phyloP scores from a whole-genome alignment of 2,888 invertebrate genomes.

The Tenthredo mesomela region DNA sequence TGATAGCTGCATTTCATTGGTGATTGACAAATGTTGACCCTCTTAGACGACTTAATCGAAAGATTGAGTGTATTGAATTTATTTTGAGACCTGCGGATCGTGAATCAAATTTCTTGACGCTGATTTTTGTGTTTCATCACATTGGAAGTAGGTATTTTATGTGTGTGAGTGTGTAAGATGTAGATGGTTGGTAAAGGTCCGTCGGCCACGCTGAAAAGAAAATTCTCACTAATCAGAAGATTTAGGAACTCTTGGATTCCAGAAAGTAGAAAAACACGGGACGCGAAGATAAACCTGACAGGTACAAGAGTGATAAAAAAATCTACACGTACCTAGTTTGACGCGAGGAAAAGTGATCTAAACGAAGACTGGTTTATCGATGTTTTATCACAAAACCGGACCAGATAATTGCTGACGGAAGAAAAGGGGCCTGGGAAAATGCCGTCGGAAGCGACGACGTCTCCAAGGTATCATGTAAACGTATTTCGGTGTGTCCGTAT shows the following conservation, averaged over 20 bases:
- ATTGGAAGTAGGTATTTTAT: background rate
- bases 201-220: background rate
- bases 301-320: conserved; percentile 38
- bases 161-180: background rate
- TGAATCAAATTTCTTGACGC: background rate
- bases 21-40: too few species aligned
- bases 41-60: too few species aligned
- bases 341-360: conserved; percentile 22
- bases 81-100: background rate
- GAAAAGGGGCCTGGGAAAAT: conserved; percentile 50
- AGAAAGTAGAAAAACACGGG: background rate
- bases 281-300: conserved; percentile 37
- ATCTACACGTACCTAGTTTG: conserved; percentile 25
- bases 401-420: conserved; percentile 45
- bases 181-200: background rate
- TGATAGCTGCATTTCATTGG: background rate
- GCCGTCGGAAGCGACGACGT: conserved; percentile 55
- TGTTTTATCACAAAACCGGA: conserved; percentile 48
- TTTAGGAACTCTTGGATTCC: conserved; percentile 27
- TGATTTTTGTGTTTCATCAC: background rate
- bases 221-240: conserved; percentile 40
- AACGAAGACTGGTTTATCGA: conserved; percentile 33
- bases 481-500: background rate
- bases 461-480: conserved; percentile 53
- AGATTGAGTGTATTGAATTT: background rate